Evolutionary conservation across 2,888 invertebrate genomes (phyloP).

Genomic region (Drosophila planitibia): DNA sequence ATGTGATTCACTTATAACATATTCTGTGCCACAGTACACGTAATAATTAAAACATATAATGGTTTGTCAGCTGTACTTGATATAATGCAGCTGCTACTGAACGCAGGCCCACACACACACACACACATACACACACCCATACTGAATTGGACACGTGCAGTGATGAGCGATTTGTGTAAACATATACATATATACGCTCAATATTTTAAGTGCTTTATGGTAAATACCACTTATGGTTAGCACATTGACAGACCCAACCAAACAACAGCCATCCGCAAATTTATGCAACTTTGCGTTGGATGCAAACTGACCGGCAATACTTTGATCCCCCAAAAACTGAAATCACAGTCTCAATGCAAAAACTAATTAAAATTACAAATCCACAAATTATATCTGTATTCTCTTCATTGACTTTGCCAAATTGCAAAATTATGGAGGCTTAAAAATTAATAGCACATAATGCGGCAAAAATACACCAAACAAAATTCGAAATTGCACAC

Average conservation of each 20-base stretch:
- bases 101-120: not conserved
- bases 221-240: constrained; percentile 65
- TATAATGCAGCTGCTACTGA: constrained; percentile 31
- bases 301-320: constrained; percentile 26
- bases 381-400: constrained; percentile 52
- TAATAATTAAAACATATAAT: constrained; percentile 56
- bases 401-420: constrained; percentile 55
- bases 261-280: constrained; percentile 46
- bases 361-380: constrained; percentile 68
- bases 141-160: constrained; percentile 40
- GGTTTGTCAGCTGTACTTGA: constrained; percentile 49
- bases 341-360: constrained; percentile 45
- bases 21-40: constrained; percentile 33
- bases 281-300: constrained; percentile 51
- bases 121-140: not conserved
- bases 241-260: constrained; percentile 48
- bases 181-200: constrained; percentile 19
- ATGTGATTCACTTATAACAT: not conserved
- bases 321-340: constrained; percentile 40
- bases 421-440: constrained; percentile 60
- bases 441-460: constrained; percentile 63
- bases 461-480: constrained; percentile 50
- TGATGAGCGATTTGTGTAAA: constrained; percentile 56
- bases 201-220: constrained; percentile 66
- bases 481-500: constrained; percentile 35